Base-by-base conservation (phyloP, 2,888 invertebrate genomes). In the Tiliacea citrago region DNA sequence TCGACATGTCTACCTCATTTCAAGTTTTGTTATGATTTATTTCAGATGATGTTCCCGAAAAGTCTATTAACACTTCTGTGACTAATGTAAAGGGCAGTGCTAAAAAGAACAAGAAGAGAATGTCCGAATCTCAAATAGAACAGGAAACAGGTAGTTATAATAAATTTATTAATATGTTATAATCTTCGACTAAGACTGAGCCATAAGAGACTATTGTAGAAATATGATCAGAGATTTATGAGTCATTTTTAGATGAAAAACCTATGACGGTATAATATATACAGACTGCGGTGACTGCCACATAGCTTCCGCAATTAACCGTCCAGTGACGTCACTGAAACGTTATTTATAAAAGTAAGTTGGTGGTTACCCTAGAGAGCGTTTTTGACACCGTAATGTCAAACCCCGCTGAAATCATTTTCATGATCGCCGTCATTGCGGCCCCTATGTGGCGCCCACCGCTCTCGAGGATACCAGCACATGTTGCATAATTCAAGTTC, bases 101-200 rank as follows among this genome's bases (percentile, higher is more conserved):
- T 45, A 82, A 80, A 67, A 84, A 82, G 61, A 84, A 83, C 13
- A 83, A 83, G 47, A 78, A 77, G 21, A 80, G 71, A 61, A 13
- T 68, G 18, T 82, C 77, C 0, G 84, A 74, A 73, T 68, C 74
- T 49, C 77, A 80, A 62, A 39, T 57, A 39, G 69, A 51, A 42
- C 57, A 51, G 2, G 57, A 51, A 73, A 55, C 49, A 73, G 75
- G 81, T 65, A 47, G 45, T 63, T 29, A 63, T 8, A 65, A 49
- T 65, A 2, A 49, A 16, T 16, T n/a, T n/a, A n/a, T n/a, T n/a
- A n/a, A n/a, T 49, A 35, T 16, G 9, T 66, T 35, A n/a, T 51
- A 35, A 16, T 51, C 6, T 13, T n/a, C 13, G 21, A 47, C 13
- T 29, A 13, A 29, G 21, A 18, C 47, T 9, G 13, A 29, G 29